A percentile compares a stretch with the other conserved stretches of the same genome.
phyloP scores from a whole-genome alignment of 2,113 vertebrate genomes.

The Illadopsis cleaveri region DNA sequence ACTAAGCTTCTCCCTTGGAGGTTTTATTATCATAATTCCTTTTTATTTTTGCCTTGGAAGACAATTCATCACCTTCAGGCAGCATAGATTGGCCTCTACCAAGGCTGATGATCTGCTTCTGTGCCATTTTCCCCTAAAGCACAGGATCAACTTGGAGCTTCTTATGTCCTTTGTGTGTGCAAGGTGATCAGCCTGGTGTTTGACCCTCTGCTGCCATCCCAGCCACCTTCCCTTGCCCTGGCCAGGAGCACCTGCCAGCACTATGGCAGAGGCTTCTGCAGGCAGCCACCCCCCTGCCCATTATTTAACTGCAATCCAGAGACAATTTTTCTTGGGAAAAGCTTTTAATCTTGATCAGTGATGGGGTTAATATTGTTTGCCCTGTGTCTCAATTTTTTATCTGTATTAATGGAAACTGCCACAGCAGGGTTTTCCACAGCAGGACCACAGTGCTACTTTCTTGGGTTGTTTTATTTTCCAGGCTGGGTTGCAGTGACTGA shows the following conservation, averaged over 20 bases:
- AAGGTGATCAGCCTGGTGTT: background rate
- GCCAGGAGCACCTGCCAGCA: background rate
- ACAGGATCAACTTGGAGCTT: background rate
- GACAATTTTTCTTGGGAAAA: constrained; percentile 46
- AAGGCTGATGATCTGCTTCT: background rate
- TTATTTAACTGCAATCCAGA: constrained; percentile 29
- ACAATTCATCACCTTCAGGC: background rate
- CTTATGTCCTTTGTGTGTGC: background rate
- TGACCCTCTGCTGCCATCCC: background rate
- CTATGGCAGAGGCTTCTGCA: background rate
- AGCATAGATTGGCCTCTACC: background rate
- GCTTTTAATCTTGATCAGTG: constrained; percentile 62
- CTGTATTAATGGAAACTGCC: constrained; percentile 41
- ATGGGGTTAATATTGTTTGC: constrained; percentile 66
- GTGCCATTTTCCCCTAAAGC: background rate
- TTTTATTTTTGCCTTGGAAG: background rate
- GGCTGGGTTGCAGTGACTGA: background rate
- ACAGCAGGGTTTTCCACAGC: background rate
- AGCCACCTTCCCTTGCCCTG: background rate
- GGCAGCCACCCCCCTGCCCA: background rate
- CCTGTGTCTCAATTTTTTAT: constrained; percentile 51
- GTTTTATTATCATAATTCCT: background rate
- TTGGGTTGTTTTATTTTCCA: background rate
- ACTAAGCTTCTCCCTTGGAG: background rate
- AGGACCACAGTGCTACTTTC: background rate